Conservation (phyloP, 2,888 invertebrate species). For the Apeira syringaria region DNA sequence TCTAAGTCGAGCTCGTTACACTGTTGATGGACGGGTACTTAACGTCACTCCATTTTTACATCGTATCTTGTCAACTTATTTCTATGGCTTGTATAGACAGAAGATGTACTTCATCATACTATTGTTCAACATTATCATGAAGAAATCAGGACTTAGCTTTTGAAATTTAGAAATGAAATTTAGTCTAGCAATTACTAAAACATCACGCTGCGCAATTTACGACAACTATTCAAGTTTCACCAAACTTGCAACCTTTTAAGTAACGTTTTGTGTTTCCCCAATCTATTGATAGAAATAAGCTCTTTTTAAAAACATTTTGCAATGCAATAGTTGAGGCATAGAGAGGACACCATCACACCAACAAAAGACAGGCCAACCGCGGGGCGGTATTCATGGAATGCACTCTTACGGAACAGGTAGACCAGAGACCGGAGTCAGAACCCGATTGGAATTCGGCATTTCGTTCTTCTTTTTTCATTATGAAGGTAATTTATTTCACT, state of each 20-base stretch:
- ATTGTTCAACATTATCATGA: no score
- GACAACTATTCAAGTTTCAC: no score
- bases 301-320: conserved; percentile 11
- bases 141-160: no score
- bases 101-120: conserved; percentile 1
- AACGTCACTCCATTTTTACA: conserved; percentile 20
- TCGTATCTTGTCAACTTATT: conserved; percentile 18
- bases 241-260: conserved; percentile 9
- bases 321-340: conserved; percentile 13
- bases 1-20: conserved; percentile 30
- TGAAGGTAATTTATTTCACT: conserved; percentile 21
- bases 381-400: conserved; percentile 44
- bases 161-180: no score
- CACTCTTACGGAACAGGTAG: conserved; percentile 41
- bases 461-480: conserved; percentile 30
- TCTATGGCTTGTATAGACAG: conserved; percentile 8
- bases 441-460: conserved; percentile 18
- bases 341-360: no score
- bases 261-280: conserved; percentile 11
- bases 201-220: no score
- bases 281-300: conserved; percentile 11
- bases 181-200: no score
- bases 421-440: no score
- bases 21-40: conserved; percentile 25
- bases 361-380: conserved; percentile 12